phyloP scores from a whole-genome alignment of 2,888 invertebrate species.

The Drosophila multiciliata region DNA sequence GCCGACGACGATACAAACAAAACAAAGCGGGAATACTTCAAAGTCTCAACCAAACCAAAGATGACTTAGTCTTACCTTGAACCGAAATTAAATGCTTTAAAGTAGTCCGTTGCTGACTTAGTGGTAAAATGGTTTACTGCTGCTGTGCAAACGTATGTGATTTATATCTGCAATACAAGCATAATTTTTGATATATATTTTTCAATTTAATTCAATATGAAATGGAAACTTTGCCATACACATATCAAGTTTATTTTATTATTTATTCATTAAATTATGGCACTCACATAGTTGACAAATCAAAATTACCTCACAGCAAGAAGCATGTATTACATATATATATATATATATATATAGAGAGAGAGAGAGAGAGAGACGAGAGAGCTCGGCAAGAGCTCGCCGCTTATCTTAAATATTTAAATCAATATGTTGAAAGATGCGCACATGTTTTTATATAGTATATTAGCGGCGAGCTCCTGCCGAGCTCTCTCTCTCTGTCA shows the following conservation, averaged over 20 bases:
- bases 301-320: no score
- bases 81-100: background rate
- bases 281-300: no score
- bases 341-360: no score
- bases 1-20: background rate
- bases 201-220: background rate
- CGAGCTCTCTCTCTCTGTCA: background rate
- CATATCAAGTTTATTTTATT: no score
- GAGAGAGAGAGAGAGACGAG: no score
- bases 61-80: background rate
- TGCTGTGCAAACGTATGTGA: background rate
- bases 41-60: background rate
- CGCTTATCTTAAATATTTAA: no score
- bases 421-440: no score
- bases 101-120: background rate
- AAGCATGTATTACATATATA: no score
- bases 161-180: background rate
- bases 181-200: background rate
- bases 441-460: no score
- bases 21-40: background rate
- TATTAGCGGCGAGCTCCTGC: background rate
- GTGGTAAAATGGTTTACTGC: background rate
- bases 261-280: no score
- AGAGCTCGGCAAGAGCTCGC: no score
- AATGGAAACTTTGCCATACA: background rate